Percentiles rank a stretch among this genome's conserved stretches.
Conservation (phyloP, 2,888 invertebrate species). For the Homarus gammarus region DNA sequence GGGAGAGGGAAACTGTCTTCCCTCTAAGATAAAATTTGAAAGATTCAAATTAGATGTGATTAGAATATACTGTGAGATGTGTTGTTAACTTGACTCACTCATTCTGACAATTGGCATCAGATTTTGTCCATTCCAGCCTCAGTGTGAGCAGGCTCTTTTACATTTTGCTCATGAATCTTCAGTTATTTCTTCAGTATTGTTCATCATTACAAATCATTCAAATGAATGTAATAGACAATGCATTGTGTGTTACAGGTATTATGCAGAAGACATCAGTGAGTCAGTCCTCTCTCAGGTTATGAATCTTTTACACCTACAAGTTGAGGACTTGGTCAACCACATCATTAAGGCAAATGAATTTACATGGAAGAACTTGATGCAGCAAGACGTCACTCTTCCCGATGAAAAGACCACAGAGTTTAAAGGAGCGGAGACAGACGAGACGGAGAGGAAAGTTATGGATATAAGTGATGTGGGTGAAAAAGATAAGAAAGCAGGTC, state of each 20-base stretch:
- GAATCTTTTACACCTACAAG: constrained; percentile 81
- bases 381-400: neutral
- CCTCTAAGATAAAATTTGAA: no score
- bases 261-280: constrained; percentile 81
- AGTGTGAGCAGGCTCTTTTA: no score
- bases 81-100: no score
- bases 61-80: no score
- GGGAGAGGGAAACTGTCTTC: no score
- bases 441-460: constrained; percentile 24
- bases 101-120: no score
- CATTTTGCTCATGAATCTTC: no score
- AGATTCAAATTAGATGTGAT: no score
- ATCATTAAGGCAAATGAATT: constrained; percentile 68
- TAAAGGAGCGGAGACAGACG: constrained; percentile 10
- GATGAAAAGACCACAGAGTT: constrained; percentile 23
- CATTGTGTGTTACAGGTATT: constrained; percentile 80
- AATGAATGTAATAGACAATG: no score
- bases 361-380: constrained; percentile 32
- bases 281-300: constrained; percentile 81
- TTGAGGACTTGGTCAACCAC: constrained; percentile 77
- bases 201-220: no score
- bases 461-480: constrained; percentile 23
- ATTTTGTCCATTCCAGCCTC: no score
- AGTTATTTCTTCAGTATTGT: no score
- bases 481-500: constrained; percentile 52